Evolutionary conservation across 2,888 invertebrate species (phyloP), one percentile per base, ranked within the genome.

Genomic region (Caenorhabditis wallacei): DNA sequence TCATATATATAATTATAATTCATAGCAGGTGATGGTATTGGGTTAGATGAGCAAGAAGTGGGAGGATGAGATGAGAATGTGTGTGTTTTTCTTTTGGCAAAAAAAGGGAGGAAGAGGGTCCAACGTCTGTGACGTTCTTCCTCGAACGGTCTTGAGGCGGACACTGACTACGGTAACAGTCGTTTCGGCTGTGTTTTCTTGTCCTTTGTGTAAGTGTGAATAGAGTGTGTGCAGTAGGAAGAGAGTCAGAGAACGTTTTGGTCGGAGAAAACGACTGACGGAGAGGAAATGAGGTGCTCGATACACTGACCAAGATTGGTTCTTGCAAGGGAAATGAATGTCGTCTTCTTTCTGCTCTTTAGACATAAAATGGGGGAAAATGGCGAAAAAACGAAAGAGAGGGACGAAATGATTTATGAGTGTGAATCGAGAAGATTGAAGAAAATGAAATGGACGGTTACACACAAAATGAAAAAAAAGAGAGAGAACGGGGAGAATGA

Each of bases 21-120:
- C 78, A 78, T 78, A 69, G 78, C 54, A 40, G 78, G 43, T 30
- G 75, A 59, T 43, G 69, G 43, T 51, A 63, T 51, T 26, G 35
- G 20, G 63, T 70, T 64, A 79, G 79, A 57, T 46, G 13, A 54
- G 43, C 24, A 43, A 59, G 66, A 30, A 59, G 61, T 61, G 20
- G 35, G 30, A 35, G 51, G 30, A 46, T 18, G 56, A 46, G 48
- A 56, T 43, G 48, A 24, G 59, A 53, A 8, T 30, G 30, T 30
- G 30, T 30, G 30, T 30, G 30, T 30, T 3, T 30, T 30, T 30
- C 8, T 30, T 30, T 30, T 30, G 30, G 30, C 30, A 8, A 30
- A 30, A 30, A 61, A 20, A 43, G 51, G 26, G 20, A 1, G 22
- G 35, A 22, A 22, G 48, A 46, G 26, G 40, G 46, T 26, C 11